These are phyloP conservation scores for Luehdorfia chinensis DNA, from an alignment of 1,140 invertebrate genomes.

Conservation along the genomic window DNA sequence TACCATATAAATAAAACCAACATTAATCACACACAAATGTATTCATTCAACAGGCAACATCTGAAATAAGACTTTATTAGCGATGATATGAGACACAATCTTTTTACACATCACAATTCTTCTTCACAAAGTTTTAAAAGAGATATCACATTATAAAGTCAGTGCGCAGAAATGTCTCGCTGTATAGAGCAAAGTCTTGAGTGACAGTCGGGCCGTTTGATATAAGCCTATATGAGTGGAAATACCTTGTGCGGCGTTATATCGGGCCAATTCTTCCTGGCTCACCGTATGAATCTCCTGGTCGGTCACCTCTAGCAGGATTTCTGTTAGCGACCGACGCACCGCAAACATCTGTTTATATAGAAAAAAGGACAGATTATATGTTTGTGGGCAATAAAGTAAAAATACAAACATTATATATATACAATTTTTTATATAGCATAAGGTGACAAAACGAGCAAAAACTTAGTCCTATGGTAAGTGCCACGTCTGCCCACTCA, in stretches of 20 bases:
- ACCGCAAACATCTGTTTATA: slow-evolving; percentile 89
- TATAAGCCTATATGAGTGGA: slow-evolving; percentile 58
- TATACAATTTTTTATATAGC: too few relatives aligned
- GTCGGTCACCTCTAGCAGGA: slow-evolving; percentile 95
- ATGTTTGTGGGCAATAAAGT: too few relatives aligned
- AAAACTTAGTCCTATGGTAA: too few relatives aligned
- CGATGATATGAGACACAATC: slow-evolving; percentile 44
- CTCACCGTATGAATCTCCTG: slow-evolving; percentile 90
- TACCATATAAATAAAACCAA: slow-evolving; percentile 78
- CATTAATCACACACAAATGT: slow-evolving; percentile 72
- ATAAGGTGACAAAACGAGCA: too few relatives aligned
- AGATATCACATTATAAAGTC: slow-evolving; percentile 30
- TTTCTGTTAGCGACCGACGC: slow-evolving; percentile 91
- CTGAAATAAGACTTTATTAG: slow-evolving; percentile 74
- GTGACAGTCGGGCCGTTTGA: slow-evolving; percentile 43
- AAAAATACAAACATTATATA: too few relatives aligned
- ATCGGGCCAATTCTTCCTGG: slow-evolving; percentile 81
- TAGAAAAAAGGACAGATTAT: too few relatives aligned
- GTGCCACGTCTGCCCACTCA: too few relatives aligned
- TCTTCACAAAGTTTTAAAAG: slow-evolving; percentile 12
- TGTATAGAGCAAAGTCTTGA: slow-evolving; percentile 50
- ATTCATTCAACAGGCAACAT: slow-evolving; percentile 62
- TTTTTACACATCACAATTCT: slow-evolving; percentile 49
- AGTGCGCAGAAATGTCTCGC: slow-evolving; percentile 43
- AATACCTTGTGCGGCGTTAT: slow-evolving; percentile 76